These are phyloP conservation scores for Falco rusticolus DNA, from an alignment of 2,797 vertebrate species.

Conservation along the genomic window DNA sequence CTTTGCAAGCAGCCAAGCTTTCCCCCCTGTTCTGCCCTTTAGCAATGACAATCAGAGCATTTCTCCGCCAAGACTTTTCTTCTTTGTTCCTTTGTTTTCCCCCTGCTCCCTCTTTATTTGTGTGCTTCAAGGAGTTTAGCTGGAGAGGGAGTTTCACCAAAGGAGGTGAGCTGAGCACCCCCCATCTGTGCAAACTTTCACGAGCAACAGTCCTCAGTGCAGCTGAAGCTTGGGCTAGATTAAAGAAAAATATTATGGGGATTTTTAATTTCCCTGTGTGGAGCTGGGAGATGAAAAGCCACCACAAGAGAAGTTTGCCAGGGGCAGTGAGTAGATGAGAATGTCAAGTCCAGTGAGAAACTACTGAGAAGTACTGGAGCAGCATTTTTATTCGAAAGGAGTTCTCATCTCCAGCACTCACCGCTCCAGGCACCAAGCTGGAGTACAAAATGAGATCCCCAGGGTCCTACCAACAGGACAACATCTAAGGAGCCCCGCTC, in stretches of 20 bases:
- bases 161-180: background rate
- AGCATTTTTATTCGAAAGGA: conserved; percentile 15
- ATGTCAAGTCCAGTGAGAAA: conserved; percentile 67
- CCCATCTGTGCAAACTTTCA: background rate
- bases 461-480: conserved; percentile 38
- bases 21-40: background rate
- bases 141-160: background rate
- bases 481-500: conserved; percentile 32
- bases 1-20: conserved; percentile 9
- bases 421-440: background rate
- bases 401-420: background rate
- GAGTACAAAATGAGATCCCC: conserved; percentile 51
- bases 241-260: conserved; percentile 54
- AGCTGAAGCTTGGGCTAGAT: conserved; percentile 28
- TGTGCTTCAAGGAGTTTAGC: background rate
- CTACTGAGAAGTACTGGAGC: conserved; percentile 28
- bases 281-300: conserved; percentile 56
- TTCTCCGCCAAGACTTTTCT: background rate
- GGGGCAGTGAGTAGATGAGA: conserved; percentile 60
- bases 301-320: conserved; percentile 52
- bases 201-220: background rate
- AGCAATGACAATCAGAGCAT: background rate
- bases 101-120: background rate
- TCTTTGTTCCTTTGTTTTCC: background rate
- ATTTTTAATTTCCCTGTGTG: conserved; percentile 66